These are phyloP conservation scores for Cairina moschata DNA, from an alignment of 2,113 vertebrate genomes.

Conservation along the genomic window DNA sequence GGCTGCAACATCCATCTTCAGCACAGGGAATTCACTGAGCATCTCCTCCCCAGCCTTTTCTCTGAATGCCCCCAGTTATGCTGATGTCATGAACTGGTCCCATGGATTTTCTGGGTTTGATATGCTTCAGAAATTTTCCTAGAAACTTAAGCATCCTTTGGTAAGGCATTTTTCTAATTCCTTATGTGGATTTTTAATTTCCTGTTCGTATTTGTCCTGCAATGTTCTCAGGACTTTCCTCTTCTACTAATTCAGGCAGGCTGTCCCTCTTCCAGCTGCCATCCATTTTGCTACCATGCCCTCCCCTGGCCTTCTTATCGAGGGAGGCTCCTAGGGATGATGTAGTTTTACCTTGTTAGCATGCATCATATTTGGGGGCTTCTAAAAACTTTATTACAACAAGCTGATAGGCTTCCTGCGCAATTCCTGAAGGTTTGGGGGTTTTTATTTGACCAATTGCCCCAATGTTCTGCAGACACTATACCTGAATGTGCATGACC, in stretches of 20 bases:
- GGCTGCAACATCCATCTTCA: background rate
- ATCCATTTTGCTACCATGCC: background rate
- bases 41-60: background rate
- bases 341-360: background rate
- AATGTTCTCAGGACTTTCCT: background rate
- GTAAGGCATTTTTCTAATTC: background rate
- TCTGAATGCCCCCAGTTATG: rapidly evolving
- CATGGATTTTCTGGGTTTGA: background rate
- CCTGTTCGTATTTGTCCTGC: background rate
- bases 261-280: background rate
- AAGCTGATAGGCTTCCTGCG: background rate
- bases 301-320: background rate
- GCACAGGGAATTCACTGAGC: background rate
- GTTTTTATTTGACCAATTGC: background rate
- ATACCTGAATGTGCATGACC: background rate
- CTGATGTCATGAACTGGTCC: background rate
- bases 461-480: background rate
- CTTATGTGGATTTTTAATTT: background rate
- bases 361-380: background rate
- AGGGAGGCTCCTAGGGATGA: background rate
- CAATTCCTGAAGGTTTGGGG: background rate
- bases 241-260: background rate
- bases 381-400: background rate
- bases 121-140: background rate
- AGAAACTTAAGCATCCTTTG: background rate